Conservation (phyloP, 2,113 vertebrate species). For the Athene noctua region DNA sequence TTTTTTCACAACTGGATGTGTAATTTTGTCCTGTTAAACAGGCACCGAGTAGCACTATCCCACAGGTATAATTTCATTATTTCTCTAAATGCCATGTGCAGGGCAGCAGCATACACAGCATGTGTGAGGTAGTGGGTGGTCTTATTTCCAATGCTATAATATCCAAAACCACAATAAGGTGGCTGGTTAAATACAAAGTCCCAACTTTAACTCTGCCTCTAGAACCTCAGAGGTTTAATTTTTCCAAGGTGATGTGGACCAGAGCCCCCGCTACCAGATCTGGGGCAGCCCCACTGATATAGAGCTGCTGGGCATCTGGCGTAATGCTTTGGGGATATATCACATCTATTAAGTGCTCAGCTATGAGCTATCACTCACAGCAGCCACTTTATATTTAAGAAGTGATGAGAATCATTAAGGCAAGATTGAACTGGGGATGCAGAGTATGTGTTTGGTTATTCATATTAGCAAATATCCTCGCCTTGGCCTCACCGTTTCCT, state of each 20-base stretch:
- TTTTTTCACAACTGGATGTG: not conserved
- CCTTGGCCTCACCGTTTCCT: not conserved
- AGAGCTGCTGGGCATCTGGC: not conserved
- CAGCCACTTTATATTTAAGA: not conserved
- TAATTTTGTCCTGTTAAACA: not conserved
- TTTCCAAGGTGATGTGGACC: not conserved
- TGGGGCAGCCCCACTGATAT: not conserved
- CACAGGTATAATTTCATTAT: slow-evolving; percentile 20
- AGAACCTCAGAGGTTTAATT: not conserved
- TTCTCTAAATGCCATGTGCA: not conserved
- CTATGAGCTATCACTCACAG: not conserved
- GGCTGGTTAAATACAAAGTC: not conserved
- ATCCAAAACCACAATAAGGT: not conserved
- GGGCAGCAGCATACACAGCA: not conserved
- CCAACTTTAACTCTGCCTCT: not conserved
- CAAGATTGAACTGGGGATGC: not conserved
- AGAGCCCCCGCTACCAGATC: not conserved
- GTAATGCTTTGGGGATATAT: not conserved
- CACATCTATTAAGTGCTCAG: not conserved
- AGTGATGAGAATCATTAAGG: not conserved
- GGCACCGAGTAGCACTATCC: not conserved
- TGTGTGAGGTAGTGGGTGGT: slow-evolving; percentile 15
- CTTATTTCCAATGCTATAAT: not conserved
- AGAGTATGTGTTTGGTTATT: not conserved
- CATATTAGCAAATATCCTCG: not conserved